Evolutionary conservation across 2,797 vertebrate genomes (phyloP).

Genomic region (Liasis olivaceus): DNA sequence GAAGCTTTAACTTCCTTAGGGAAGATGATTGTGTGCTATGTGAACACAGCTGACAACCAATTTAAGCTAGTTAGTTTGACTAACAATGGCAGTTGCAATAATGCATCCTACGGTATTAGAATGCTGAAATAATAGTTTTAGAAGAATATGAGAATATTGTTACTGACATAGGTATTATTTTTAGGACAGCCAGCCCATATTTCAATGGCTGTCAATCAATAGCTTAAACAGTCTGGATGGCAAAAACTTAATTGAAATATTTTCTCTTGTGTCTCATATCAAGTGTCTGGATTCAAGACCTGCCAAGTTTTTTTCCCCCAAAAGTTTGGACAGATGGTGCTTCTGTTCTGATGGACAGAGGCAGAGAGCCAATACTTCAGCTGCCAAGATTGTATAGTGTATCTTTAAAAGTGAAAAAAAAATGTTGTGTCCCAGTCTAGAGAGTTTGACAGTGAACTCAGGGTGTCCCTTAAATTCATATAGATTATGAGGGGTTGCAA

Average conservation of each 20-base stretch:
- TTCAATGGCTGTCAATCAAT: slow-evolving; percentile 24
- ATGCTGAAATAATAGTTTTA: background rate
- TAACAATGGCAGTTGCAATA: background rate
- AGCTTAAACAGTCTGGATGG: slow-evolving; percentile 39
- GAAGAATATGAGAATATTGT: background rate
- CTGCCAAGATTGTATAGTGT: slow-evolving; percentile 6
- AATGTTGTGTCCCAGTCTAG: background rate
- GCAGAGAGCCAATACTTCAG: slow-evolving; percentile 43
- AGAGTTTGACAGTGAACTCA: background rate
- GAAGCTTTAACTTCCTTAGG: background rate
- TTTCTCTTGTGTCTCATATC: slow-evolving; percentile 38
- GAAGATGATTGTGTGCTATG: background rate
- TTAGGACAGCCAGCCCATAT: background rate
- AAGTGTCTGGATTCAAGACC: slow-evolving; percentile 24
- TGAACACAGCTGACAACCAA: background rate
- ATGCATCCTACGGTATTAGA: background rate
- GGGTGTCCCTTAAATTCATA: background rate
- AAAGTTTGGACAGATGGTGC: slow-evolving; percentile 39
- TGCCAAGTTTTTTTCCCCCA: slow-evolving; percentile 22
- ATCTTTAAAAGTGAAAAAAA: slow-evolving; percentile 20
- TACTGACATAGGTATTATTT: background rate
- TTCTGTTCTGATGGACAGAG: slow-evolving; percentile 40
- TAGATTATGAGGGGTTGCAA: background rate
- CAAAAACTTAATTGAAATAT: slow-evolving; percentile 56
- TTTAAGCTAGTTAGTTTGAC: background rate